Evolutionary conservation across 2,113 vertebrate genomes (phyloP), one percentile per base, ranked within the genome.

Genomic region (Anas platyrhynchos): DNA sequence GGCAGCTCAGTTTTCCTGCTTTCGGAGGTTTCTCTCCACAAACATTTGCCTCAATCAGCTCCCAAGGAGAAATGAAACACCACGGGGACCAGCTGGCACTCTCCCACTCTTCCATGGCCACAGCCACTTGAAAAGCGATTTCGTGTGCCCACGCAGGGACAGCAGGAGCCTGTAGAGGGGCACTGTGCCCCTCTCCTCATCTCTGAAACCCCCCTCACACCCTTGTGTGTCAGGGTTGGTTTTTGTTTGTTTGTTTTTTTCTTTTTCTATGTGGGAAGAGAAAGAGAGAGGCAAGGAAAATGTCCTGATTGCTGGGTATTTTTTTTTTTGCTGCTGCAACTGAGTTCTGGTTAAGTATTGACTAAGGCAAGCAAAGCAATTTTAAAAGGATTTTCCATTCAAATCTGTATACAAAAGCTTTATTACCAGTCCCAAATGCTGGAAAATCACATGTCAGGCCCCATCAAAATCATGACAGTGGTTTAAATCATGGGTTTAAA

Each of bases 331-430:
- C 83, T 84, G 80, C 62, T 86, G 58, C 91, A 73, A 62, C 65
- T 84, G 50, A 82, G 41, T 72, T 63, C 87, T 88, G 83, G 29
- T 78, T 92, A 93, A 72, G 74, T 87, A 92, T 61, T 82, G 80
- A 88, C 80, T 91, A 92, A 86, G 18, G 26, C 84, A 93, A 91
- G 80, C 20, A 82, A 92, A 92, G 61, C 76, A 86, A 84, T 92
- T 96, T 94, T 76, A 31, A 84, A 88, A 95, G 81, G 54, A 92
- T 94, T 96, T 96, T 94, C 48, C 69, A 91, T 97, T 96, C 29
- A 96, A 82, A 91, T 88, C 14, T 46, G 92, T 72, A 81, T 44
- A 93, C 61, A 94, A 91, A 96, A 82, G 88, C 80, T 94, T 95
- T 86, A 92, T 91, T 94, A 69, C 69, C 50, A 58, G 16, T 66